phyloP scores from a whole-genome alignment of 2,113 vertebrate species.

The Centropus unirufus region DNA sequence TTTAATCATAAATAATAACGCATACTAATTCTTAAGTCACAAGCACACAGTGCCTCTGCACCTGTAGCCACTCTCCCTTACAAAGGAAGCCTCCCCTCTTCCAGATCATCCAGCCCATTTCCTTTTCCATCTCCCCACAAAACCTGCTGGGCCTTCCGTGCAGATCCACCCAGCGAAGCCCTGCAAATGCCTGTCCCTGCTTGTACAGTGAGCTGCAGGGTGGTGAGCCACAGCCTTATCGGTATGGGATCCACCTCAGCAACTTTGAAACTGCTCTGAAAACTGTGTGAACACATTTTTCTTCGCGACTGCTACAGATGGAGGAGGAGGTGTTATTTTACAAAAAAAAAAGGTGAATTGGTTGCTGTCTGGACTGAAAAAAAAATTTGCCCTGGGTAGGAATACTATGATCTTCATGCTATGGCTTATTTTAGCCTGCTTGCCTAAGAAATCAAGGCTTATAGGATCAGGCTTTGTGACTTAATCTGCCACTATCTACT shows the following conservation, averaged over 20 bases:
- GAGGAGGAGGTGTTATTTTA: not conserved
- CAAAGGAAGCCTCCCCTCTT: not conserved
- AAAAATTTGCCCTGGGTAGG: not conserved
- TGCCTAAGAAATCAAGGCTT: not conserved
- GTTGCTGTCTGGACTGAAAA: not conserved
- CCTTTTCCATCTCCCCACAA: not conserved
- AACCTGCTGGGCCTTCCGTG: not conserved
- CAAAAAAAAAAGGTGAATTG: not conserved
- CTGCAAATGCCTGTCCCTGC: fast-evolving
- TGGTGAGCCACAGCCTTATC: fast-evolving
- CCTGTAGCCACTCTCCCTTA: not conserved
- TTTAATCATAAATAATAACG: slow-evolving; percentile 49
- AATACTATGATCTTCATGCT: not conserved
- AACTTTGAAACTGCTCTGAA: not conserved
- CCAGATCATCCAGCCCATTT: not conserved
- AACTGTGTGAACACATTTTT: not conserved
- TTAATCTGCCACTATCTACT: not conserved
- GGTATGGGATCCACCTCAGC: not conserved
- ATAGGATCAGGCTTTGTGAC: not conserved
- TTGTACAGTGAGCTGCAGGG: not conserved
- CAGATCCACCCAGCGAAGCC: not conserved
- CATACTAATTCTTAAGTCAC: not conserved
- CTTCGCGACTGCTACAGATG: not conserved
- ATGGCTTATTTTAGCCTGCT: not conserved
- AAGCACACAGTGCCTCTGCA: not conserved